phyloP scores from a whole-genome alignment of 2,113 vertebrate genomes.

The Cheirogaleus medius region DNA sequence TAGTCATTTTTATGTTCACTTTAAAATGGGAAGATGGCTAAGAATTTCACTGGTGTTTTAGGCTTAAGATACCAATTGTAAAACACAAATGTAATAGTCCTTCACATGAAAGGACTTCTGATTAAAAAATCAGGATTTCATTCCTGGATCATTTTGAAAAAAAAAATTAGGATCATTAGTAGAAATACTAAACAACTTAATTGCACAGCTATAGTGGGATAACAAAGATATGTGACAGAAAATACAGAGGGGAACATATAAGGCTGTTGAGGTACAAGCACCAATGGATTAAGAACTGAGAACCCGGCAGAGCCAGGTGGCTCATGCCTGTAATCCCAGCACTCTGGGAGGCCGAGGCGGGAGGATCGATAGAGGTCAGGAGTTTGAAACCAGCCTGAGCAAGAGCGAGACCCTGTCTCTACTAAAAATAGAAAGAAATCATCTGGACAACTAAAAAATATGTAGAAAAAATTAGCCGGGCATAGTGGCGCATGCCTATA shows the following conservation, averaged over 20 bases:
- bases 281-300: background rate
- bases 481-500: too few species aligned
- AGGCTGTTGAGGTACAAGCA: background rate
- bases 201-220: background rate
- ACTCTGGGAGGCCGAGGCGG: too few species aligned
- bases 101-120: background rate
- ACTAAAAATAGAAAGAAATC: too few species aligned
- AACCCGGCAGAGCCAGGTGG: background rate
- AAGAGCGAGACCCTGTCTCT: too few species aligned
- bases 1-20: background rate
- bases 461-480: too few species aligned
- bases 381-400: too few species aligned
- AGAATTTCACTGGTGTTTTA: background rate
- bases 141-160: background rate
- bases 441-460: too few species aligned
- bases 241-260: background rate
- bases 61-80: background rate
- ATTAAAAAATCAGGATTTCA: background rate
- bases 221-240: background rate
- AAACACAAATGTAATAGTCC: background rate
- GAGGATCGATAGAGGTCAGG: too few species aligned
- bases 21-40: background rate
- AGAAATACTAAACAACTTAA: background rate
- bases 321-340: too few species aligned
- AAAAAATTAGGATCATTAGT: background rate